A percentile compares a stretch with the other conserved stretches of the same genome.
Conservation (phyloP, 2,113 vertebrate genomes). For the Athene noctua region DNA sequence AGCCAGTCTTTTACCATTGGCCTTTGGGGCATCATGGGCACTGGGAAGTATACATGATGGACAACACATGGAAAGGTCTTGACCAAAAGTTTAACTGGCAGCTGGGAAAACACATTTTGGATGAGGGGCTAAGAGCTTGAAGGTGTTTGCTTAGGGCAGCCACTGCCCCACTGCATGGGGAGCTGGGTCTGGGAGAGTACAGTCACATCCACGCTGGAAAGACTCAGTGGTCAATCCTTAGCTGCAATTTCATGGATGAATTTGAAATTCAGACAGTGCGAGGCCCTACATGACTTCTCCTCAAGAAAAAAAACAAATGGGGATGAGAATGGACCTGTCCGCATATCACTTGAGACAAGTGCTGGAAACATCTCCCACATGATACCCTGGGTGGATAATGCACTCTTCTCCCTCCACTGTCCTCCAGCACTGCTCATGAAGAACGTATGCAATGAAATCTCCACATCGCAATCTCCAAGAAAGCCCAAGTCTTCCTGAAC, state of each 20-base stretch:
- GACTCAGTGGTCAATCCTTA: neutral
- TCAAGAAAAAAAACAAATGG: neutral
- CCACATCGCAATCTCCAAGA: neutral
- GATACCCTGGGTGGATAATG: neutral
- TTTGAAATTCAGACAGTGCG: neutral
- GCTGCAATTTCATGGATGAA: neutral
- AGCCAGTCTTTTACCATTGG: fast-evolving
- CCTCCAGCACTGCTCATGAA: neutral
- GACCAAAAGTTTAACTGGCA: neutral
- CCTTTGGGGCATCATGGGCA: fast-evolving
- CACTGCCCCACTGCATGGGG: neutral
- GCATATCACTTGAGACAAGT: neutral
- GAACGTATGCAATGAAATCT: fast-evolving
- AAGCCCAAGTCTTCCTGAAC: neutral
- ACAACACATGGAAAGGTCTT: neutral
- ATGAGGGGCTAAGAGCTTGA: neutral
- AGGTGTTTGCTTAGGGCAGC: neutral
- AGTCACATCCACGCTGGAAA: neutral
- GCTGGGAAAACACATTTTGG: neutral
- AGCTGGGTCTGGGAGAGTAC: neutral
- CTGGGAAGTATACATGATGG: neutral
- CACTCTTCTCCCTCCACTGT: neutral
- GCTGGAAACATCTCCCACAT: neutral
- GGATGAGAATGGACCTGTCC: neutral
- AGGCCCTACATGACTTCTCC: neutral